These are phyloP conservation scores for Eptesicus fuscus DNA, from an alignment of 2,113 vertebrate genomes.

Conservation along the genomic window DNA sequence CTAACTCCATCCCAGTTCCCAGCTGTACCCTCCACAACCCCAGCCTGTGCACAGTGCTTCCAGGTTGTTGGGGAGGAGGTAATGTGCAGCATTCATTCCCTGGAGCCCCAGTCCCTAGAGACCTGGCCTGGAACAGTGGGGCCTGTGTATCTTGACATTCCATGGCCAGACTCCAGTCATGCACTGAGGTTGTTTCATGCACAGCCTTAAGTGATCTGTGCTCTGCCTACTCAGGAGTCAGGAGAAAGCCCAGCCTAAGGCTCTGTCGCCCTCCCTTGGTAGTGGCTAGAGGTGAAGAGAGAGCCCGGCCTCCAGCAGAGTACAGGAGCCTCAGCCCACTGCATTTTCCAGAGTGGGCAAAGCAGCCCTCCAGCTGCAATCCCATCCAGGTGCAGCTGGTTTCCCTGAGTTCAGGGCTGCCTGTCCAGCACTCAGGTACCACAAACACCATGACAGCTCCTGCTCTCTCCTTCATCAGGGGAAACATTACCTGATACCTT, in stretches of 20 bases:
- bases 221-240: constrained; percentile 28
- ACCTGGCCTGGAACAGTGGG: constrained; percentile 57
- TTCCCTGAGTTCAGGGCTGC: neutral
- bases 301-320: neutral
- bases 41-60: constrained; percentile 41
- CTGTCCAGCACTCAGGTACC: neutral
- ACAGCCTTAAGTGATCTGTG: constrained; percentile 59
- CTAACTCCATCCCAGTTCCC: constrained; percentile 26
- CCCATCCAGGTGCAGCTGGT: neutral
- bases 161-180: constrained; percentile 68
- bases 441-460: neutral
- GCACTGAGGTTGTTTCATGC: constrained; percentile 68
- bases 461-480: neutral
- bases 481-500: neutral
- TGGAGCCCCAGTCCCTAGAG: constrained; percentile 60
- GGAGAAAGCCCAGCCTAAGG: constrained; percentile 43
- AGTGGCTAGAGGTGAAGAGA: constrained; percentile 25
- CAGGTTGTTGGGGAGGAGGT: constrained; percentile 32
- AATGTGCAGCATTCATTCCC: constrained; percentile 62
- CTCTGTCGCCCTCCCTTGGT: constrained; percentile 65
- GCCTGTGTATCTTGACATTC: constrained; percentile 69
- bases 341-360: neutral
- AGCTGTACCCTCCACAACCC: neutral
- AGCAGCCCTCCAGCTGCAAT: neutral
- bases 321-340: neutral